Evolutionary conservation across 2,888 invertebrate genomes (phyloP).

Genomic region (Drosophila engyochracea): DNA sequence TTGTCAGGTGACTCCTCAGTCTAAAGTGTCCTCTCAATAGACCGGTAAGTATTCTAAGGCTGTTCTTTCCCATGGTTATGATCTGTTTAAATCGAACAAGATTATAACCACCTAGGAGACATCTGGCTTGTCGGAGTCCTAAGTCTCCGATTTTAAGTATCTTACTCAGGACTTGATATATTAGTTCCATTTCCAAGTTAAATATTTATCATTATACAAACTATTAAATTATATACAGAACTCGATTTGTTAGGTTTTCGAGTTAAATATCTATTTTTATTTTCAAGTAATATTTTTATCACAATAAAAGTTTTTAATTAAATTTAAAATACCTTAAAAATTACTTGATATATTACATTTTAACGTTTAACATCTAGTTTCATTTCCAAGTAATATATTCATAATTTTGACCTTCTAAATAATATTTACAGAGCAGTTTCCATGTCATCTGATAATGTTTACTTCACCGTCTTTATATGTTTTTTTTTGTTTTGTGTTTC

Average conservation of each 20-base stretch:
- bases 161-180: background rate
- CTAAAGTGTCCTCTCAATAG: too few relatives aligned
- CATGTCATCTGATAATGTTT: background rate
- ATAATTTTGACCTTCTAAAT: background rate
- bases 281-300: background rate
- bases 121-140: too few relatives aligned
- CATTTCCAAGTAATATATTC: background rate
- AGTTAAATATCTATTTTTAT: background rate
- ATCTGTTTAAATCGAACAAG: too few relatives aligned
- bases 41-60: too few relatives aligned
- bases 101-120: too few relatives aligned
- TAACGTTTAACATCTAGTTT: background rate
- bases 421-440: constrained; percentile 14
- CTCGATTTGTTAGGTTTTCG: background rate
- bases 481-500: background rate
- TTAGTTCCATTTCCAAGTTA: background rate
- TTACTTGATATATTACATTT: background rate
- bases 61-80: too few relatives aligned
- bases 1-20: too few relatives aligned
- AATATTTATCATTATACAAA: background rate
- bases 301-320: background rate
- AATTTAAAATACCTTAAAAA: background rate
- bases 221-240: background rate
- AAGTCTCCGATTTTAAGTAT: background rate
- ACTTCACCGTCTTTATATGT: background rate